Base-by-base conservation (phyloP, 2,113 vertebrate species). In the Aspidoscelis tigris region DNA sequence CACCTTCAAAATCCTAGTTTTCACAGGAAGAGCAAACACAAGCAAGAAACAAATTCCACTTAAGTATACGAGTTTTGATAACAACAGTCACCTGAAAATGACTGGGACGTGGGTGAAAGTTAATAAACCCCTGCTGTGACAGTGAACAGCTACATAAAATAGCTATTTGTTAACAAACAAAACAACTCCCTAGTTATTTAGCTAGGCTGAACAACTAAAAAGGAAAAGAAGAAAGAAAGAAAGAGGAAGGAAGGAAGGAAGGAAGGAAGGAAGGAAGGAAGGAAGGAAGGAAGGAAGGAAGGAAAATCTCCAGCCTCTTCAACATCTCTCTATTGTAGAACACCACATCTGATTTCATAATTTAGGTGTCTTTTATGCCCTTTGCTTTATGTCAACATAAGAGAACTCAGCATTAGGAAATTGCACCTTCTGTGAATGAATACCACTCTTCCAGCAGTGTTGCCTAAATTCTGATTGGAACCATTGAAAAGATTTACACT, bases 151-250 rank as follows among this genome's bases (percentile, higher is more conserved):
- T 86, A 44, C 50, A 76, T 20, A 61, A 55, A 80, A 33, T 7
- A 82, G 82, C 14, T 2, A 84, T 89, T 87, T 86, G 44, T 83
- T 86, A 88, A 8, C 41, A 5, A 89, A 77, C 43, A 6, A 85
- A 12, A 7, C 33, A 33, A 33, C 33, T 33, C 76, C 43, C 61
- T 4, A 43, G 76, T 75, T 86, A 74, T 76, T 85, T 84, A 69
- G 20, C 74, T 71, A 80, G 64, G 76, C 7, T 69, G 69, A 78
- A 53, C 39, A 86, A 86, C 86, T 65, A 1, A 3, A 3, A 77
- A 22, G 83, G 16, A 39, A 76, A 69, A 88, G 81, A 2, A 43
- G 55, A 16, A 58, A 12, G 55, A 58, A 16, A 3, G 14, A 58
- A 14, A 12, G 55, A 16, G 14, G 55, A 11, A 16, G 14, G 14